Evolutionary conservation across 2,888 invertebrate species (phyloP), one percentile per base, ranked within the genome.

Genomic region (Syrphus vitripennis): DNA sequence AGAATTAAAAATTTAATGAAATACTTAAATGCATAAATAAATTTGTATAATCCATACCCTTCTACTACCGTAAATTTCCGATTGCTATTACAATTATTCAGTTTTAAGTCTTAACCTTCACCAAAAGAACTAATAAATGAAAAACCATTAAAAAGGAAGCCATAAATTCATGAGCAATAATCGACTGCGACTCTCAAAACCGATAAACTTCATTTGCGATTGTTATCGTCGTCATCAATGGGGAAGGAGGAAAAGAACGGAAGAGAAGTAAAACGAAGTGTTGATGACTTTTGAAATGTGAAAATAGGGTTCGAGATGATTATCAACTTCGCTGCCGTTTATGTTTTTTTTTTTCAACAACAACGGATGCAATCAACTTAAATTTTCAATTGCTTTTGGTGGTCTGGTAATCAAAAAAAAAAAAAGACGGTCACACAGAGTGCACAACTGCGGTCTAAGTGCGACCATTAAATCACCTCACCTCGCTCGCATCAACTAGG

Each of bases 381-480:
- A 71, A 55, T 79, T 80, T 84, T 81, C 72, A 71, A 76, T 72
- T 72, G 84, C 53, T 67, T 84, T 65, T 59, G 29, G 65, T 67
- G 55, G 55, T 53, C 50, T 61, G 40, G 42, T 29, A 40, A 26
- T 24, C 34, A 53, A 50, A 37, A 75, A 45, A n/a, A n/a, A n/a
- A n/a, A n/a, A n/a, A n/a, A n/a, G n/a, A 67, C 61, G 82, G 78
- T 77, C 78, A 86, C 63, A 67, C 67, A 24, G 69, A 72, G 77
- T 69, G 55, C 55, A 61, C 40, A 37, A 74, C 37, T 78, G 74
- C 57, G 67, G 74, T 78, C 69, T 72, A 74, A 78, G 63, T 82
- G 74, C 65, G 69, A 70, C 74, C 69, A 86, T 78, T 82, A 86
- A 86, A 82, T 86, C 82, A 78, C 59, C 72, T 74, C 63, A 69